Evolutionary conservation across 2,888 invertebrate genomes (phyloP).

Genomic region (Himalopsyche kuldschensis): DNA sequence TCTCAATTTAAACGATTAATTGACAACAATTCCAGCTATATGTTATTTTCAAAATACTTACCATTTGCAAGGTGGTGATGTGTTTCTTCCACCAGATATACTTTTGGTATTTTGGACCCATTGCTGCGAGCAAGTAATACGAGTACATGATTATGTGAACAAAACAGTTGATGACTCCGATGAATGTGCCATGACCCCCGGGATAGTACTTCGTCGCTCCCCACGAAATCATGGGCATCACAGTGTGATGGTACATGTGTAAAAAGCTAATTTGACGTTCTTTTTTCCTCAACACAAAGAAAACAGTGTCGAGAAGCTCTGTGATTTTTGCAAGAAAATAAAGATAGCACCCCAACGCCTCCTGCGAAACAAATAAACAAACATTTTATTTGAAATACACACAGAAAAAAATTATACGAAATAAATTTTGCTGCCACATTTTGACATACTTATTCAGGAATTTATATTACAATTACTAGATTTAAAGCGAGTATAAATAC

Average conservation of each 20-base stretch:
- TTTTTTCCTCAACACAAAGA: slow-evolving; percentile 92
- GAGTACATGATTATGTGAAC: slow-evolving; percentile 95
- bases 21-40: background rate
- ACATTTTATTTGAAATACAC: background rate
- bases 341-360: slow-evolving; percentile 74
- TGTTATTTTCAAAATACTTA: slow-evolving; percentile 48
- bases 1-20: too few relatives aligned
- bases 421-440: too few relatives aligned
- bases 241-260: slow-evolving; percentile 91
- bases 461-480: too few relatives aligned
- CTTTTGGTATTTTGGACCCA: slow-evolving; percentile 84
- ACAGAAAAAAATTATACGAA: too few relatives aligned
- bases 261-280: slow-evolving; percentile 86
- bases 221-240: slow-evolving; percentile 95
- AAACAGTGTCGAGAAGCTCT: slow-evolving; percentile 88
- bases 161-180: slow-evolving; percentile 88
- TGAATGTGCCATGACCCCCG: slow-evolving; percentile 89
- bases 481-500: too few relatives aligned
- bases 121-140: slow-evolving; percentile 86
- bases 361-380: slow-evolving; percentile 50
- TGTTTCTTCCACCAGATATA: slow-evolving; percentile 95
- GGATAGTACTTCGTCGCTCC: slow-evolving; percentile 85
- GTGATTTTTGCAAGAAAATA: slow-evolving; percentile 89
- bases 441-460: too few relatives aligned
- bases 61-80: slow-evolving; percentile 89